Conservation (phyloP, 1,140 invertebrate species). For the Grapholita molesta region DNA sequence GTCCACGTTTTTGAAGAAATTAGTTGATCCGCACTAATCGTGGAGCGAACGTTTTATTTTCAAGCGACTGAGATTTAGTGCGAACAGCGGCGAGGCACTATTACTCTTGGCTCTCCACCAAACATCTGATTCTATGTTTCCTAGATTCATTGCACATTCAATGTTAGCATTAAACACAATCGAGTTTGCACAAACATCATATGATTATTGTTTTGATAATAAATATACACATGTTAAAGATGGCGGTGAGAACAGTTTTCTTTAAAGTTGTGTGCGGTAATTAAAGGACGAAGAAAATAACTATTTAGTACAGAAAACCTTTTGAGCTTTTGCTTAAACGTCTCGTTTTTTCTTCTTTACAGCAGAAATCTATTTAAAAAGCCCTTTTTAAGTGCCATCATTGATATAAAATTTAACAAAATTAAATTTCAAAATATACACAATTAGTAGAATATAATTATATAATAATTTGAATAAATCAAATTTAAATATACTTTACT, state of each 20-base stretch:
- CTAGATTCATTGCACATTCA: slow-evolving; percentile 26
- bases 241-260: background rate
- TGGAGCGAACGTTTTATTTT: slow-evolving; percentile 29
- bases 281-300: too few species aligned
- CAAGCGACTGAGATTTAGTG: slow-evolving; percentile 40
- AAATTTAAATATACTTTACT: too few species aligned
- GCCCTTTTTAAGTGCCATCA: too few species aligned
- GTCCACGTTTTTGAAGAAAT: background rate
- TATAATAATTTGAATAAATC: too few species aligned
- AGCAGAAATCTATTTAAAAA: too few species aligned
- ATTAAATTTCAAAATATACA: too few species aligned
- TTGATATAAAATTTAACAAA: too few species aligned
- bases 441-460: too few species aligned
- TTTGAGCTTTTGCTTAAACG: too few species aligned
- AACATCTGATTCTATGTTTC: slow-evolving; percentile 32
- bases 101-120: slow-evolving; percentile 42
- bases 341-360: too few species aligned
- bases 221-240: background rate
- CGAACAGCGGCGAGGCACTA: slow-evolving; percentile 29
- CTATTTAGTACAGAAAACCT: too few species aligned
- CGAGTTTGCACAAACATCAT: background rate
- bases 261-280: background rate
- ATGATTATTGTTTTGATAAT: background rate
- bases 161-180: slow-evolving; percentile 10
- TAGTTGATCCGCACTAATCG: slow-evolving; percentile 17